Evolutionary conservation across 2,888 invertebrate genomes (phyloP).

Genomic region (Apeira syringaria): DNA sequence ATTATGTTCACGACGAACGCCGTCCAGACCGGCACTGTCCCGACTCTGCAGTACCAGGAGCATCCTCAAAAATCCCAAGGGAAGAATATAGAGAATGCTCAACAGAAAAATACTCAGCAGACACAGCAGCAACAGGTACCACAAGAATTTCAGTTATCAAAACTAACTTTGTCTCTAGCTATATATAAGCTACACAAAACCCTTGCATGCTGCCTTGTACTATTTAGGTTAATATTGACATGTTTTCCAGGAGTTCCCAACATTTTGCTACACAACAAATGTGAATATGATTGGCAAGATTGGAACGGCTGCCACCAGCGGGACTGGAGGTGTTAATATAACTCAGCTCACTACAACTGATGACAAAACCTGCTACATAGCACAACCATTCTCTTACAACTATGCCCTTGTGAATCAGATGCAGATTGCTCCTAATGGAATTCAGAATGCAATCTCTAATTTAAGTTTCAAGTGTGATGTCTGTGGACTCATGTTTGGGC

Average conservation of each 20-base stretch:
- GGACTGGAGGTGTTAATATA: conserved; percentile 85
- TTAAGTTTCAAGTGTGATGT: conserved; percentile 95
- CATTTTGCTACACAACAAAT: conserved; percentile 88
- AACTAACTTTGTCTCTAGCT: background rate
- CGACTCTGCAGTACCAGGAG: conserved; percentile 87
- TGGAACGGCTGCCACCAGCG: conserved; percentile 66
- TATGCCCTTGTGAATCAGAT: conserved; percentile 94
- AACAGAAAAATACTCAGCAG: conserved; percentile 82
- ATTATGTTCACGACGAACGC: conserved; percentile 85
- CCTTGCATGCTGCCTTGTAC: too few species aligned
- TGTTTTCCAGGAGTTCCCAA: conserved; percentile 83
- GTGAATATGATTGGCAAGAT: conserved; percentile 88
- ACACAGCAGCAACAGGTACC: conserved; percentile 43
- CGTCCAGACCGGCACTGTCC: conserved; percentile 84
- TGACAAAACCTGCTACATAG: conserved; percentile 89
- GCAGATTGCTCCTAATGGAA: conserved; percentile 88
- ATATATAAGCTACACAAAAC: too few species aligned
- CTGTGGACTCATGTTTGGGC: conserved; percentile 93
- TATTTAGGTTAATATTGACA: conserved; percentile 1
- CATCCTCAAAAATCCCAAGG: conserved; percentile 85
- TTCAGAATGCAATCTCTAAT: conserved; percentile 89
- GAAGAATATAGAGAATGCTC: conserved; percentile 84
- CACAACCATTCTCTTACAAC: conserved; percentile 90
- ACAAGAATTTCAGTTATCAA: too few species aligned
- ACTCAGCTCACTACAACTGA: conserved; percentile 86